These are phyloP conservation scores for Phengaris alcon DNA, from an alignment of 2,888 invertebrate species.

Conservation along the genomic window DNA sequence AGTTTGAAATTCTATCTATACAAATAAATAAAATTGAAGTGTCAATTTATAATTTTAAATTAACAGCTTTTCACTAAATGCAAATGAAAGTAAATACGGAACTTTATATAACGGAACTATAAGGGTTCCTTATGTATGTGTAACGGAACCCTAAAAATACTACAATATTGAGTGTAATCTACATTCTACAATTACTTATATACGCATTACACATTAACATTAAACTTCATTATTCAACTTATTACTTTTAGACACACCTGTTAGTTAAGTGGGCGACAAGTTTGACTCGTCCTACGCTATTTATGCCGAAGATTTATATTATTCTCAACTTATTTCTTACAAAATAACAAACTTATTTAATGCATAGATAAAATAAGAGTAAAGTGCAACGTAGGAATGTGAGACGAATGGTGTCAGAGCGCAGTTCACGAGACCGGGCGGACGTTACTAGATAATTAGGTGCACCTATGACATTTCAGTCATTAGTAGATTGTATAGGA, in stretches of 20 bases:
- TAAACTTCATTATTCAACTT: background rate
- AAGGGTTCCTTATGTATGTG: too few species aligned
- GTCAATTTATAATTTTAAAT: too few species aligned
- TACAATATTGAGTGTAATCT: too few species aligned
- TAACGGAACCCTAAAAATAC: too few species aligned
- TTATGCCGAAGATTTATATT: constrained; percentile 13
- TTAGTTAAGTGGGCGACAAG: constrained; percentile 21
- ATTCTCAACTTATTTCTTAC: constrained; percentile 12
- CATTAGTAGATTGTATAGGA: background rate
- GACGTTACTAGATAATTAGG: constrained; percentile 11
- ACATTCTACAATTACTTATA: background rate
- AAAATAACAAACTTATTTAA: constrained; percentile 25
- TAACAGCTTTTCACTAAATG: too few species aligned
- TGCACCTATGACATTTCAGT: constrained; percentile 4
- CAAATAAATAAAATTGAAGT: too few species aligned
- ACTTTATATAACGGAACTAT: too few species aligned
- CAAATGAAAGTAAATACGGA: too few species aligned
- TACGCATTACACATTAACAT: background rate
- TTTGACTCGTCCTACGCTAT: constrained; percentile 25
- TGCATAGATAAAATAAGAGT: constrained; percentile 24
- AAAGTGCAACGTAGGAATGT: constrained; percentile 26
- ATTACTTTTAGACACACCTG: constrained; percentile 25
- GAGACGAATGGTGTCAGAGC: constrained; percentile 17
- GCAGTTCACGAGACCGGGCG: constrained; percentile 13
- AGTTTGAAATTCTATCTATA: too few species aligned